These are phyloP conservation scores for Lithophane semibrunnea DNA, from an alignment of 2,888 invertebrate species.

Conservation along the genomic window DNA sequence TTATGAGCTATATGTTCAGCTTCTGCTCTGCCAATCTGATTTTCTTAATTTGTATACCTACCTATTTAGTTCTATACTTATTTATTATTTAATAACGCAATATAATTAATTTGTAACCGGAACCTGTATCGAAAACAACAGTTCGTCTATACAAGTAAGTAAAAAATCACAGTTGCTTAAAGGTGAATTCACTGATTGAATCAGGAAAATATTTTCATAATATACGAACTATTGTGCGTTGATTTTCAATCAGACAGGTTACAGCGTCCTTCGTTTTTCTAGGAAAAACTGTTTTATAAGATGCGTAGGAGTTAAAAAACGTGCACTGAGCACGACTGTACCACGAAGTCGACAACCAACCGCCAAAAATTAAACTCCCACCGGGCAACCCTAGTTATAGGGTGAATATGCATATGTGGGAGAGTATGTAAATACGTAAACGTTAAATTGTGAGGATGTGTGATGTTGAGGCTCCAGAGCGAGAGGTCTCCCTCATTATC, in stretches of 20 bases:
- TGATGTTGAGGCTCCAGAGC: constrained; percentile 87
- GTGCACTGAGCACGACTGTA: constrained; percentile 14
- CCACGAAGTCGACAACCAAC: background rate
- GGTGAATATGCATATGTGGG: constrained; percentile 89
- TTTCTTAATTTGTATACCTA: background rate
- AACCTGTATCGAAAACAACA: background rate
- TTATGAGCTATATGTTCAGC: background rate
- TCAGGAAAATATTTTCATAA: background rate
- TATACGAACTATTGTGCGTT: background rate
- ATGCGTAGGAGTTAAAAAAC: background rate
- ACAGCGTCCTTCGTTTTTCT: rapidly evolving
- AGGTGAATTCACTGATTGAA: background rate
- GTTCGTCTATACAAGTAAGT: too few relatives aligned
- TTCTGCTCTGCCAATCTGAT: background rate
- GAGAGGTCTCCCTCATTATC: constrained; percentile 90
- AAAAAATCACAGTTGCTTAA: background rate
- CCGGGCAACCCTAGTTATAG: constrained; percentile 74
- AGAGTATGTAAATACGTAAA: constrained; percentile 89
- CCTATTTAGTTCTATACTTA: too few relatives aligned
- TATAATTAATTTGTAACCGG: background rate
- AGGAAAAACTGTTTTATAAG: background rate
- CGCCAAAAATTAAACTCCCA: constrained; percentile 15
- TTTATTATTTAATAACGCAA: background rate
- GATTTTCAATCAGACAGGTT: background rate
- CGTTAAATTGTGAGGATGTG: constrained; percentile 90